A percentile compares a stretch with the other conserved stretches of the same genome.
Conservation (phyloP, 35 echinoderm and acorn worm species). For the Heliocidaris erythrogramma region DNA sequence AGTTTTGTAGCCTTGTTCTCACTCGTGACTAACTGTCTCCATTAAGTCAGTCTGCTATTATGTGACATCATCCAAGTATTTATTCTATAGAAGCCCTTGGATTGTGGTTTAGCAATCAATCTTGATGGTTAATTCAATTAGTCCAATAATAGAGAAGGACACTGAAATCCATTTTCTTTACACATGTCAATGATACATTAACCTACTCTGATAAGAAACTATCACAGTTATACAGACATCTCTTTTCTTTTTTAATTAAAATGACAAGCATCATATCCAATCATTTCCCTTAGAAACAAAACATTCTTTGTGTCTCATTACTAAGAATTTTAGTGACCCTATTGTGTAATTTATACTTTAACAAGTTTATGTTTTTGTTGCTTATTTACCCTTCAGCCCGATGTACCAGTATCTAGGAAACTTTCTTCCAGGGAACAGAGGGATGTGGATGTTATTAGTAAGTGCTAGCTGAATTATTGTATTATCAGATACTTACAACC, state of each 20-base stretch:
- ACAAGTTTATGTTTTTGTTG: not conserved
- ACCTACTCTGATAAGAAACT: no score
- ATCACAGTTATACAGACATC: no score
- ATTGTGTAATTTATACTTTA: not conserved
- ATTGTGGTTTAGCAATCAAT: not conserved
- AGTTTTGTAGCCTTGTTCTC: not conserved
- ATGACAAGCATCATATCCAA: no score
- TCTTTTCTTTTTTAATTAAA: no score
- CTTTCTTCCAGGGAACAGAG: slow-evolving; percentile 90
- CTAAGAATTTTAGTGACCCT: not conserved
- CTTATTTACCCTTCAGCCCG: slow-evolving; percentile 51
- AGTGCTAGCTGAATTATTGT: slow-evolving; percentile 22
- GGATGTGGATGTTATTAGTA: slow-evolving; percentile 99
- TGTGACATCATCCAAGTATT: no score
- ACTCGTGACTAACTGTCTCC: not conserved
- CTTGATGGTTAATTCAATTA: not conserved
- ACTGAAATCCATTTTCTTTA: not conserved
- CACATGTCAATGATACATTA: no score
- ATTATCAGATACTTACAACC: no score
- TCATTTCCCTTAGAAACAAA: no score
- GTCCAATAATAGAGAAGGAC: not conserved
- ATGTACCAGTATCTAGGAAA: slow-evolving; percentile 78
- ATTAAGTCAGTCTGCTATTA: no score
- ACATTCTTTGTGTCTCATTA: no score
- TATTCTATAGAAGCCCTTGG: not conserved